A percentile compares a stretch with the other conserved stretches of the same genome.
phyloP scores from a whole-genome alignment of 37 sponge, comb jelly and placozoan species.

The Crambe crambe region DNA sequence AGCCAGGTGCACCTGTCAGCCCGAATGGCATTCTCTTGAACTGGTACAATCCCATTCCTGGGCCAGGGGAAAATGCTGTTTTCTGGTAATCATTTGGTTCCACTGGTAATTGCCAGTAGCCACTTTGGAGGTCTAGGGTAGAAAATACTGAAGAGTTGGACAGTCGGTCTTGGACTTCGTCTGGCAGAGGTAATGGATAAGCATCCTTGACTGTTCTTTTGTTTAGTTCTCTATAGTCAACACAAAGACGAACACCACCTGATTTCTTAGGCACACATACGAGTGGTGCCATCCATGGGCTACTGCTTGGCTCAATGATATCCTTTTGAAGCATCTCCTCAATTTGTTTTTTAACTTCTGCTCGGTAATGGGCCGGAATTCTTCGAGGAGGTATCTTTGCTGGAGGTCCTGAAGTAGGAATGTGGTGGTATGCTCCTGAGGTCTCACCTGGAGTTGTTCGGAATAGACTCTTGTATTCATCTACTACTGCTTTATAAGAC shows the following conservation, averaged over 20 bases:
- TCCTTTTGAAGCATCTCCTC: slow-evolving; percentile 60
- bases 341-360: slow-evolving; percentile 49
- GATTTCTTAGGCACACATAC: slow-evolving; percentile 59
- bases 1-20: slow-evolving; percentile 49
- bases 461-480: slow-evolving; percentile 22
- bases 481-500: not conserved
- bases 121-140: slow-evolving; percentile 61
- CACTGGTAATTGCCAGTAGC: slow-evolving; percentile 70
- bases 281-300: slow-evolving; percentile 75
- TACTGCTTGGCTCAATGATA: slow-evolving; percentile 61
- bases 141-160: slow-evolving; percentile 51
- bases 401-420: slow-evolving; percentile 36
- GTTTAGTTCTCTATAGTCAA: slow-evolving; percentile 71
- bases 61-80: slow-evolving; percentile 62
- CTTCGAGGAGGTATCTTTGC: slow-evolving; percentile 45
- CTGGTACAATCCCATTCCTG: slow-evolving; percentile 59
- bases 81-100: slow-evolving; percentile 36
- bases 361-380: slow-evolving; percentile 56
- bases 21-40: slow-evolving; percentile 60
- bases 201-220: slow-evolving; percentile 62
- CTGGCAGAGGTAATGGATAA: slow-evolving; percentile 55
- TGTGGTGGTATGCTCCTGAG: slow-evolving; percentile 22
- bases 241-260: slow-evolving; percentile 57
- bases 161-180: slow-evolving; percentile 63
- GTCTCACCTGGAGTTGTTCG: slow-evolving; percentile 30